phyloP scores from a whole-genome alignment of 92 coral and sea anemone species.

The Epizoanthus rinbou region DNA sequence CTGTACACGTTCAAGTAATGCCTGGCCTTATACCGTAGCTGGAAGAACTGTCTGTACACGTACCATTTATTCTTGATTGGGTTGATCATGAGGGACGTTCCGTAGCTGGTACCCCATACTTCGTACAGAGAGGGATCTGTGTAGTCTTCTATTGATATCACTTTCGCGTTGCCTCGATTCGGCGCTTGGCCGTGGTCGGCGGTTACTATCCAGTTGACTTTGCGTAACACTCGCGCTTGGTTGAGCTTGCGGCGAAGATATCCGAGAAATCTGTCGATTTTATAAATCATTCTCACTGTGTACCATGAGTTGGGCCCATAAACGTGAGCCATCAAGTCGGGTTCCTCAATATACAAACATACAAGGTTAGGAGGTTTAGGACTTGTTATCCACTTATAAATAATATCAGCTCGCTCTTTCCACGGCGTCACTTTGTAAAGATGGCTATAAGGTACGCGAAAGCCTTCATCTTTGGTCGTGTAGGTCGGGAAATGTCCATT shows the following conservation, averaged over 20 bases:
- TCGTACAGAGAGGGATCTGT: slow-evolving; percentile 53
- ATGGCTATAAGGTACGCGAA: slow-evolving; percentile 49
- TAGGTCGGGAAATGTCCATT: slow-evolving; percentile 64
- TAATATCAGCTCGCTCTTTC: slow-evolving; percentile 64
- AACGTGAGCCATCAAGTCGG: slow-evolving; percentile 57
- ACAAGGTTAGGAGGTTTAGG: slow-evolving; percentile 74
- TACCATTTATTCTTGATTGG: slow-evolving; percentile 52
- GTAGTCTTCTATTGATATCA: slow-evolving; percentile 63
- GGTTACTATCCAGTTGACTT: slow-evolving; percentile 70
- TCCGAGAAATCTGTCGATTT: slow-evolving; percentile 59
- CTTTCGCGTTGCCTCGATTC: slow-evolving; percentile 52
- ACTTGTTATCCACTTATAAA: slow-evolving; percentile 67
- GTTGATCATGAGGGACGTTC: slow-evolving; percentile 46
- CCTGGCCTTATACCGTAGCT: slow-evolving; percentile 43
- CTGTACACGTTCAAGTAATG: slow-evolving; percentile 63
- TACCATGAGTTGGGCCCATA: slow-evolving; percentile 73
- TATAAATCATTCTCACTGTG: slow-evolving; percentile 25
- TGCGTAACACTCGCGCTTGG: slow-evolving; percentile 47
- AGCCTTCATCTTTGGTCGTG: slow-evolving; percentile 48
- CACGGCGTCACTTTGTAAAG: slow-evolving; percentile 52
- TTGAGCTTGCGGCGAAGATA: slow-evolving; percentile 65
- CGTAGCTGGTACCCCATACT: slow-evolving; percentile 21
- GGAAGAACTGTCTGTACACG: slow-evolving; percentile 56
- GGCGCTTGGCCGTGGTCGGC: slow-evolving; percentile 83
- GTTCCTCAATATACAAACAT: slow-evolving; percentile 66